Evolutionary conservation across 2,888 invertebrate species (phyloP), one percentile per base, ranked within the genome.

Genomic region (Agrochola lychnidis): DNA sequence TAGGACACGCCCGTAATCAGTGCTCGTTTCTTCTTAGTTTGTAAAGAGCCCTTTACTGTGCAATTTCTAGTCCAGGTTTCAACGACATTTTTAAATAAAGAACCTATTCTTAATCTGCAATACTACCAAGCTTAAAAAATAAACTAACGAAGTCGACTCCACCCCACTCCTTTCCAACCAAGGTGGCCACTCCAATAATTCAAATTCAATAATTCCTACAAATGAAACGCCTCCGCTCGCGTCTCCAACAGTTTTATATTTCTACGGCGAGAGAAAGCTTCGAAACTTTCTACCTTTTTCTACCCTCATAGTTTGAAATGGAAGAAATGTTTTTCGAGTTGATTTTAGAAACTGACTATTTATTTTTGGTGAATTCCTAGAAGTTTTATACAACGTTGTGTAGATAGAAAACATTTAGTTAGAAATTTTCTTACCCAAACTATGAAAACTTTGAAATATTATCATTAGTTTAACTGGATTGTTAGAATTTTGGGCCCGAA

Each of bases 121-220:
- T 30, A 30, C 4, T n/a, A 30, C 1, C 22, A 14, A 57, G 7
- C 9, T 16, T 9, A 59, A n/a, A 59, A 53, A 16, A 56, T 30
- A 5, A 76, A 70, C 9, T 62, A 56, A 22, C 7, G 0, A 53
- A 73, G 0, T 64, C 79, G 19, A 36, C 84, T 87, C 86, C 61
- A 67, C 61, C 3, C 45, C 12, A 57, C 66, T 57, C 16, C 5
- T 67, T 10, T 63, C 82, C 83, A 86, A 89, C 89, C 88, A 91
- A 90, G 92, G 88, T 91, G 91, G 90, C 83, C 83, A 87, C 89
- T 92, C 92, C 94, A 95, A 95, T 95, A 95, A 95, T 93, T 95
- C 94, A 94, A 94, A 95, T 95, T 95, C 95, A 95, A 95, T 95
- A 95, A 94, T 93, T 93, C 86, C 90, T 91, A 90, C 94, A 94